Evolutionary conservation across 2,113 vertebrate species (phyloP), one percentile per base, ranked within the genome.

Genomic region (Aythya baeri): DNA sequence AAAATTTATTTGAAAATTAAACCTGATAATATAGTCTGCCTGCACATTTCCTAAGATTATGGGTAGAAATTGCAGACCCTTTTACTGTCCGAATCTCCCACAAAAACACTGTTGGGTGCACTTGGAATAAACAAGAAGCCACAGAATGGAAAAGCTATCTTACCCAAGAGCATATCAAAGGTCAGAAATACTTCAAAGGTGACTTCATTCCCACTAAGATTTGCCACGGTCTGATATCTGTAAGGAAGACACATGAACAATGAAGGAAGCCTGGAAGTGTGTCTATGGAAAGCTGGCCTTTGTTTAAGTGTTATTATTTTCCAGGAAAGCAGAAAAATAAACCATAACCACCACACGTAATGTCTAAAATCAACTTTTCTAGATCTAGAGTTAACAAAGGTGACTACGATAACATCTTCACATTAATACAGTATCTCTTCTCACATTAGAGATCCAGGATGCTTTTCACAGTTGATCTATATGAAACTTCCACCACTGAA

Each of bases 291-390:
- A 1, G 6, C 49, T 31, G 34, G 13, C 31, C 27, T 59, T 76
- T 25, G 8, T 63, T 49, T 34, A 78, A 62, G 15, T 11, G 73
- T 57, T 78, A 68, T 66, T 68, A 62, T 83, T 50, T 27, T 58
- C 11, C 50, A 58, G 20, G 50, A 55, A 73, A 21, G 12, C 25
- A 76, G 27, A 27, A 73, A 41, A 55, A 76, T 29, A n/a, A 50
- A 12, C 0, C 4, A 8, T 22, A 70, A 34, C 6, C 1, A 3
- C 13, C 34, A 31, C 20, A 43, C 31, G 11, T 26, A 22, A 75
- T 27, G n/a, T 58, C 36, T 65, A 65, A 74, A 80, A 70, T 58
- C 17, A 79, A 7, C 27, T 41, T 63, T 34, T 15, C 13, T 20
- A 41, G 43, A 31, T 65, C 16, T 46, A n/a, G 61, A 80, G 7